A percentile compares a stretch with the other conserved stretches of the same genome.
These are phyloP conservation scores for Dendrolimus punctatus DNA, from an alignment of 1,140 invertebrate genomes.

Conservation along the genomic window DNA sequence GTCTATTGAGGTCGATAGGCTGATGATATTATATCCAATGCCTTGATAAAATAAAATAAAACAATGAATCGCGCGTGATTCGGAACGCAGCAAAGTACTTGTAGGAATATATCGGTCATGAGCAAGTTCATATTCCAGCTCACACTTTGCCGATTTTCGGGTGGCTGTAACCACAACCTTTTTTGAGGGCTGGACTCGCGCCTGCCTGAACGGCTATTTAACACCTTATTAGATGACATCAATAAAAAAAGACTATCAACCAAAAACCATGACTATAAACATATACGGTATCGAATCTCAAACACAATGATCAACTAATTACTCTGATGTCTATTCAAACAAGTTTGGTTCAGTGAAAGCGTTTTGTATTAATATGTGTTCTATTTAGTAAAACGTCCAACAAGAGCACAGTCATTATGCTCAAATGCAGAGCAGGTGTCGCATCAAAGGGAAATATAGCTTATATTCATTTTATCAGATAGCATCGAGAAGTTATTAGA, in stretches of 20 bases:
- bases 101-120: too few relatives aligned
- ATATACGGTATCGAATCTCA: conserved; percentile 17
- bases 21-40: too few relatives aligned
- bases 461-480: too few relatives aligned
- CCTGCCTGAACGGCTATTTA: conserved; percentile 1
- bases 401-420: conserved; percentile 19
- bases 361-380: conserved; percentile 36
- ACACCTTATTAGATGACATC: conserved; percentile 1
- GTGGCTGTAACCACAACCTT: too few relatives aligned
- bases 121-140: too few relatives aligned
- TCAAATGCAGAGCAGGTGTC: conserved; percentile 8
- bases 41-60: too few relatives aligned
- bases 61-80: too few relatives aligned
- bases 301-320: conserved; percentile 49
- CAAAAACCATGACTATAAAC: conserved; percentile 12
- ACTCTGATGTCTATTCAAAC: conserved; percentile 36
- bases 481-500: conserved; percentile 14
- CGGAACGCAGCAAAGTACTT: too few relatives aligned
- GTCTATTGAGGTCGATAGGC: too few relatives aligned
- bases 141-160: too few relatives aligned
- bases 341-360: conserved; percentile 56
- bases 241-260: conserved; percentile 9
- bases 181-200: background rate
- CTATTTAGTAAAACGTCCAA: conserved; percentile 26
- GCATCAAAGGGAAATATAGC: too few relatives aligned